These are phyloP conservation scores for Parauchenoglanis punctatus DNA, from an alignment of 2,797 vertebrate species.

Conservation along the genomic window DNA sequence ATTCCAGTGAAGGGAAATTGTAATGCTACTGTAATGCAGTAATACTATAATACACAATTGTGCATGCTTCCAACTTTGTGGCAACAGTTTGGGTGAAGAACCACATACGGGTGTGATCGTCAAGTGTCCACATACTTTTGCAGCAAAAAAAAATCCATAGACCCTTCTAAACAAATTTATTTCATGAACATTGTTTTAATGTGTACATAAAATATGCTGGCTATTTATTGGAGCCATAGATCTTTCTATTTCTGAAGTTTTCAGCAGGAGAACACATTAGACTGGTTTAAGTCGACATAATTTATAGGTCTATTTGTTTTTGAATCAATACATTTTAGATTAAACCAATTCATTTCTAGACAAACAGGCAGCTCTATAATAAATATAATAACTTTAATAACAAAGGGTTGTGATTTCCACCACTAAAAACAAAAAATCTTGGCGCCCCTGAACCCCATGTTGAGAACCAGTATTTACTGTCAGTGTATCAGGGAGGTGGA, in stretches of 20 bases:
- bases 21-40: neutral
- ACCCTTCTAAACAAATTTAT: neutral
- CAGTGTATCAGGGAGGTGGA: neutral
- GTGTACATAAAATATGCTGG: neutral
- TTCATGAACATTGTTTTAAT: neutral
- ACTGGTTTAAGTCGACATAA: neutral
- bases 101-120: neutral
- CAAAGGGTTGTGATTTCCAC: neutral
- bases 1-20: neutral
- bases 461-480: neutral
- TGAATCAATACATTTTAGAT: neutral
- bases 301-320: neutral
- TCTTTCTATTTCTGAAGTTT: neutral
- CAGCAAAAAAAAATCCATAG: neutral
- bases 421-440: neutral
- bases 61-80: neutral
- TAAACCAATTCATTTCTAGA: neutral
- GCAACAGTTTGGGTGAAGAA: neutral
- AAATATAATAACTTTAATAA: neutral
- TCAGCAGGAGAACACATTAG: neutral
- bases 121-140: neutral
- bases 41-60: neutral
- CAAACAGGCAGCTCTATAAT: neutral
- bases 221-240: neutral
- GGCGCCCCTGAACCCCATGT: neutral